phyloP scores from a whole-genome alignment of 2,113 vertebrate species.

The Cranoglanis bouderius region DNA sequence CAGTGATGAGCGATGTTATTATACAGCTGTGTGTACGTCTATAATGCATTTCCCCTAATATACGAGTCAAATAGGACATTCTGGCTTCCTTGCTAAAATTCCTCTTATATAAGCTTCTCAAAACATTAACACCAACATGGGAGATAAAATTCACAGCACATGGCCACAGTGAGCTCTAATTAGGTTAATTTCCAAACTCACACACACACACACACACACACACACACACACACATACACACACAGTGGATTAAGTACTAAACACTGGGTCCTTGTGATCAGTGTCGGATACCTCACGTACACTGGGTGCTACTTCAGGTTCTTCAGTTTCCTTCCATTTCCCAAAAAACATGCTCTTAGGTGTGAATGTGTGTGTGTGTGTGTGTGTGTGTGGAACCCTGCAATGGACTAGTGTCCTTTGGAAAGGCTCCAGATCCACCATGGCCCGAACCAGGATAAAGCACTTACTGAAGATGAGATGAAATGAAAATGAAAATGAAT shows the following conservation, averaged over 20 bases:
- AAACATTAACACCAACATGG: conserved; percentile 20
- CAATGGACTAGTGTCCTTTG: not conserved
- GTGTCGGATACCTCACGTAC: not conserved
- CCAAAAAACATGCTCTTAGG: not conserved
- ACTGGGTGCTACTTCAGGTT: not conserved
- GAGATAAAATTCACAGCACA: conserved; percentile 62
- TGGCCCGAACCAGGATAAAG: not conserved
- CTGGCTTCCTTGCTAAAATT: conserved; percentile 60
- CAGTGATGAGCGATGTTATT: not conserved
- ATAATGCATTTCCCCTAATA: not conserved
- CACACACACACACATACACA: no score
- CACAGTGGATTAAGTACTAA: not conserved
- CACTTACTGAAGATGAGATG: not conserved
- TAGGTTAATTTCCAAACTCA: conserved; percentile 21
- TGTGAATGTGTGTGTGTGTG: not conserved
- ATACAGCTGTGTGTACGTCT: not conserved
- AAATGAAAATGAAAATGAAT: not conserved
- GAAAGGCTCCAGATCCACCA: not conserved
- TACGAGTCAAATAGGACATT: conserved; percentile 58
- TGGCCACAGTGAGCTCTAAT: conserved; percentile 17
- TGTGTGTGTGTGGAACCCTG: not conserved
- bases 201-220: conserved; percentile 11
- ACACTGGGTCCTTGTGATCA: not conserved
- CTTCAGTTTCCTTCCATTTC: not conserved
- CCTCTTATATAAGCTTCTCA: conserved; percentile 51